Conservation (phyloP, 1,140 invertebrate species). For the Drosophila prosaltans region DNA sequence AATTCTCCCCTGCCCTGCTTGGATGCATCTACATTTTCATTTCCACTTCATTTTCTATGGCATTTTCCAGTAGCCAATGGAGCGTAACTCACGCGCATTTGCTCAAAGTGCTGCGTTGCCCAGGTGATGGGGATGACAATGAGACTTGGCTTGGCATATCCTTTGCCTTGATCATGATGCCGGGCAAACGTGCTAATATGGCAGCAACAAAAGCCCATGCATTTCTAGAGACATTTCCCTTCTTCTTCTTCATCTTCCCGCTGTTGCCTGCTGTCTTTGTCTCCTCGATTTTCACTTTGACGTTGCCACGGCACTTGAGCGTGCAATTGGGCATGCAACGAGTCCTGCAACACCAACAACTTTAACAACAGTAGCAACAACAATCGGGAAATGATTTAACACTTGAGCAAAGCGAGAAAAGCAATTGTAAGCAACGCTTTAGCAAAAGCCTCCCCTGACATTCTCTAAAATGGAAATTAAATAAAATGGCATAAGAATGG, state of each 20-base stretch:
- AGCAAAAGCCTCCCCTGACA: conserved; percentile 12
- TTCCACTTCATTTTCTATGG: not conserved
- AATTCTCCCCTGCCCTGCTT: not conserved
- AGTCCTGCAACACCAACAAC: conserved; percentile 45
- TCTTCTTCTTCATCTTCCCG: not conserved
- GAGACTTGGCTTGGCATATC: conserved; percentile 3
- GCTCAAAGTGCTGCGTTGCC: conserved; percentile 38
- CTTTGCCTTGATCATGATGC: not conserved
- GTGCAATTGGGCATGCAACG: conserved; percentile 71
- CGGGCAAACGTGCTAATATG: conserved; percentile 39
- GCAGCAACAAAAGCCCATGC: conserved; percentile 44
- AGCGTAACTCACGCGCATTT: conserved; percentile 36
- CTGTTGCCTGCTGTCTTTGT: conserved; percentile 4
- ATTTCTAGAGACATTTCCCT: conserved; percentile 42
- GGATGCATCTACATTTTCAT: too few relatives aligned
- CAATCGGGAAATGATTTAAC: conserved; percentile 62
- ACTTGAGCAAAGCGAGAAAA: conserved; percentile 63
- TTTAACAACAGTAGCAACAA: conserved; percentile 40
- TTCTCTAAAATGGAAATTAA: conserved; percentile 60
- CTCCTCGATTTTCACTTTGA: conserved; percentile 36
- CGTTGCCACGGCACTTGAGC: conserved; percentile 55
- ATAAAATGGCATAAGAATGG: conserved; percentile 45
- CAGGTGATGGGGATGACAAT: conserved; percentile 36
- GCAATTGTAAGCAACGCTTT: conserved; percentile 58
- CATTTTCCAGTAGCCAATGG: conserved; percentile 24